phyloP scores from a whole-genome alignment of 2,888 invertebrate genomes.

The Bugula neritina region DNA sequence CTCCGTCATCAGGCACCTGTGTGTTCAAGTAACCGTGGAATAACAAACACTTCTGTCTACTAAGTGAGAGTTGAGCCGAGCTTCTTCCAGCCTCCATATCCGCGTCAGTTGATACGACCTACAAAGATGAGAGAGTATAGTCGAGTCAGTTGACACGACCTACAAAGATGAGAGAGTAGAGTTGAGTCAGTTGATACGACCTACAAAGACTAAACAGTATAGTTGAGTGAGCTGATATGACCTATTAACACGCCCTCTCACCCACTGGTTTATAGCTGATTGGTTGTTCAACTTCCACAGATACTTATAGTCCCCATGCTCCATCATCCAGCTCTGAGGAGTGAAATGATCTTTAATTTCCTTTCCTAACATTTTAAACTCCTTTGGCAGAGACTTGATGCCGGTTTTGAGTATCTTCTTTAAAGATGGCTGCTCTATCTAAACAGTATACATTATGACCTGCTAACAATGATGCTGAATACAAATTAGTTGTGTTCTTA shows the following conservation, averaged over 20 bases:
- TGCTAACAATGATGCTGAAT: too few relatives aligned
- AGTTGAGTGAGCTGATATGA: slow-evolving; percentile 66
- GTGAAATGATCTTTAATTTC: not conserved
- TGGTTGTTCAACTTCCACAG: slow-evolving; percentile 66
- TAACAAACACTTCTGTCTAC: slow-evolving; percentile 57
- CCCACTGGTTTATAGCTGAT: slow-evolving; percentile 60
- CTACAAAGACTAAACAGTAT: not conserved
- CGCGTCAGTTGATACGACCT: slow-evolving; percentile 66
- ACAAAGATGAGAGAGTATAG: not conserved
- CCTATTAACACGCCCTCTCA: not conserved
- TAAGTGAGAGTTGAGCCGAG: slow-evolving; percentile 62
- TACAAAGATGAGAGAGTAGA: not conserved
- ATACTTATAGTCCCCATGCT: slow-evolving; percentile 66
- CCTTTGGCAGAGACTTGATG: not conserved
- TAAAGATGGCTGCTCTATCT: slow-evolving; percentile 10
- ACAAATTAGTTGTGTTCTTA: too few relatives aligned
- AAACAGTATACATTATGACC: too few relatives aligned
- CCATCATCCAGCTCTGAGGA: not conserved
- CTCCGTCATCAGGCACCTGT: slow-evolving; percentile 73
- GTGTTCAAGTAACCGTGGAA: slow-evolving; percentile 54
- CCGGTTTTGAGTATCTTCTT: not conserved
- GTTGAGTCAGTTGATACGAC: slow-evolving; percentile 66
- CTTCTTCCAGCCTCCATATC: slow-evolving; percentile 77
- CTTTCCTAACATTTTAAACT: slow-evolving; percentile 1
- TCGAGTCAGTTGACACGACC: slow-evolving; percentile 66